Evolutionary conservation across 2,113 vertebrate genomes (phyloP), one percentile per base, ranked within the genome.

Genomic region (Ictalurus punctatus): DNA sequence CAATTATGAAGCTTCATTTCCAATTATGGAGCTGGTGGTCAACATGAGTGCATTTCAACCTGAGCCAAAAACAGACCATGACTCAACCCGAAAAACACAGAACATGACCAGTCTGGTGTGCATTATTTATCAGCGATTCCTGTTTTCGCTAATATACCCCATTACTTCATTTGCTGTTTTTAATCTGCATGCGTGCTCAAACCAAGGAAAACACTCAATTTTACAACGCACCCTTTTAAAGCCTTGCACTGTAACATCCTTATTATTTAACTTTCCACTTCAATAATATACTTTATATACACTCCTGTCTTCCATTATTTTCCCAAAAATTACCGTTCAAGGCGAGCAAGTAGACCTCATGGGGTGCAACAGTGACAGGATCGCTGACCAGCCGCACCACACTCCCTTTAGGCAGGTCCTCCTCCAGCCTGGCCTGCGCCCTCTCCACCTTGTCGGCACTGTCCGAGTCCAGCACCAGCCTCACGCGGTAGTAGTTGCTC

Each of bases 401-500:
- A 0, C 95, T 90, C 0, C 95, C 97, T 0, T 91, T 86, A 0
- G 98, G 98, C 84, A 99, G 94, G 19, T 88, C 92, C 16, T 95
- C 93, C 1, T 96, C 84, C 91, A 99, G 93, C 93, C 96, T 97
- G 3, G 89, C 13, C 37, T 94, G 81, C 0, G 97, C 96, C 74
- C 95, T 94, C 84, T 98, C 96, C 93, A 98, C 93, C 6, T 96
- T 93, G 5, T 89, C 92, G 59, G 96, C 93, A 0, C 96, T 97
- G 76, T 98, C 93, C 0, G 97, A 96, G 90, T 99, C 98, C 94
- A 99, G 92, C 0, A 96, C 97, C 93, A 99, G 94, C 91, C 96
- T 95, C 87, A 99, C 98, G 0, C 95, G 94, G 89, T 98, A 96
- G 89, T 99, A 99, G 93, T 99, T 99, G 88, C 94, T 98, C 84